phyloP scores from a whole-genome alignment of 2,113 vertebrate species.

The Bombycilla garrulus region DNA sequence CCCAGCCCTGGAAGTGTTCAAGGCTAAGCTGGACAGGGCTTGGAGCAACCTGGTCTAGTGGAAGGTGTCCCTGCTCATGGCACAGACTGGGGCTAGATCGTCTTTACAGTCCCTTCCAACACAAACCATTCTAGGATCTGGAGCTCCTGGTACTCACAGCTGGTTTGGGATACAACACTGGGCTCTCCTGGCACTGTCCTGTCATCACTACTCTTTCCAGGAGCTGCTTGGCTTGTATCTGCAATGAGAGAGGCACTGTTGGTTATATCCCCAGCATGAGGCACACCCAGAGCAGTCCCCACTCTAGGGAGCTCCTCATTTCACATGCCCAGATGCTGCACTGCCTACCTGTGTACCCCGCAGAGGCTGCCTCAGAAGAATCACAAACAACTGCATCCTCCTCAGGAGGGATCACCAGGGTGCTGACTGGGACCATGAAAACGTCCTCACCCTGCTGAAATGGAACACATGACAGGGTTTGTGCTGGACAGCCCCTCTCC shows the following conservation, averaged over 20 bases:
- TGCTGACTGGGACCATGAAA: not conserved
- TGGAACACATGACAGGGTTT: fast-evolving
- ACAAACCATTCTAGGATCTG: not conserved
- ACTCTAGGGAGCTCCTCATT: not conserved
- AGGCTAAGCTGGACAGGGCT: not conserved
- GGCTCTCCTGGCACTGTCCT: not conserved
- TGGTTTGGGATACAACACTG: not conserved
- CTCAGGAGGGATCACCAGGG: constrained; percentile 15
- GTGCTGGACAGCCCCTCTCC: not conserved
- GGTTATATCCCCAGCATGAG: not conserved
- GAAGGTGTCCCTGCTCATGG: not conserved
- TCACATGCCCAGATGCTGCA: not conserved
- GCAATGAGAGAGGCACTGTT: not conserved
- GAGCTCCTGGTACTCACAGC: not conserved
- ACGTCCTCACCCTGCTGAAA: not conserved
- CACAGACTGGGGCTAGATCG: not conserved
- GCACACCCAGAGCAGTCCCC: not conserved
- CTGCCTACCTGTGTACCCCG: not conserved
- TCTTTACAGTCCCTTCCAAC: not conserved
- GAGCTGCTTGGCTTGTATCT: not conserved
- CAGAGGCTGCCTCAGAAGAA: not conserved
- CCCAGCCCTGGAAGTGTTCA: not conserved
- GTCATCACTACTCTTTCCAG: not conserved
- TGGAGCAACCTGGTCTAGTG: not conserved
- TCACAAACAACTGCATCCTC: not conserved